phyloP scores from a whole-genome alignment of 2,113 vertebrate genomes.

The Aegithalos caudatus region DNA sequence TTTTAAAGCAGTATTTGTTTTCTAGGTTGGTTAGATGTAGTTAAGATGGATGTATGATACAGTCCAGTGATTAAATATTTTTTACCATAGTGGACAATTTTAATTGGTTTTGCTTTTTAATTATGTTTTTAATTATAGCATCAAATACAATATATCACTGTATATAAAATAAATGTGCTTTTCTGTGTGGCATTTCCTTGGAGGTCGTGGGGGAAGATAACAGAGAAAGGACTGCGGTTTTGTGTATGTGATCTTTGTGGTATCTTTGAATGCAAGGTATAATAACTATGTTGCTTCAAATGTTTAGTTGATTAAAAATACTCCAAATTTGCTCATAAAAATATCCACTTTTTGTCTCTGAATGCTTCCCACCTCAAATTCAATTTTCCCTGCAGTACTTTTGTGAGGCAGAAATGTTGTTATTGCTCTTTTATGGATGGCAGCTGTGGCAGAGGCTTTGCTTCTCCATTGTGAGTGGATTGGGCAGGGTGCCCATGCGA shows the following conservation, averaged over 20 bases:
- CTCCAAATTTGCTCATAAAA: neutral
- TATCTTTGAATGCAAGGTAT: neutral
- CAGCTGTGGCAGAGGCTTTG: neutral
- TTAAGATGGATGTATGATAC: neutral
- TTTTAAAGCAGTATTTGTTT: neutral
- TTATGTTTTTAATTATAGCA: constrained; percentile 10
- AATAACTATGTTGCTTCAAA: neutral
- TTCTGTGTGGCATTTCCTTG: neutral
- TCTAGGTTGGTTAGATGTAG: neutral
- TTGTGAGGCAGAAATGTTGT: neutral
- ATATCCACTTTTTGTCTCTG: neutral
- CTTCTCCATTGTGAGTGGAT: neutral
- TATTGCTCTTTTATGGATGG: neutral
- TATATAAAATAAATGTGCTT: neutral
- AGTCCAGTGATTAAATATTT: neutral
- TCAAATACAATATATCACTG: neutral
- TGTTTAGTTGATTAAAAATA: neutral
- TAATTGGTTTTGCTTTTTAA: neutral
- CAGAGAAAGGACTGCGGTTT: neutral
- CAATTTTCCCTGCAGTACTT: neutral
- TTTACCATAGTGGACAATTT: neutral
- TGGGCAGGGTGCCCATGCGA: accelerated
- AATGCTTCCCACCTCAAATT: neutral
- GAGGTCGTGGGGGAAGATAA: neutral
- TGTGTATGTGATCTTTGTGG: neutral